These are phyloP conservation scores for Hyles vespertilio DNA, from an alignment of 1,140 invertebrate species.

Conservation along the genomic window DNA sequence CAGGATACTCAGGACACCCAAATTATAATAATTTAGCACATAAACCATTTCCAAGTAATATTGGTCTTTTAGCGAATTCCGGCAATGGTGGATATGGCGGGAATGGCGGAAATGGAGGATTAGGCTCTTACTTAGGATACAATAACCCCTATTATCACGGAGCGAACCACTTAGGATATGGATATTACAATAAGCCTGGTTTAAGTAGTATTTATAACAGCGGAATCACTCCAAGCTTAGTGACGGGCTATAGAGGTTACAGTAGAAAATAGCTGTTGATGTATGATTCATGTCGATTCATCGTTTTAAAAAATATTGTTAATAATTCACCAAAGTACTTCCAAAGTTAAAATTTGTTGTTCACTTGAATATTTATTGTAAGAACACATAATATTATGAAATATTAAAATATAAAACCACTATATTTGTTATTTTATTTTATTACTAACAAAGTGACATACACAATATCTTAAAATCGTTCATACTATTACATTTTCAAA, in stretches of 20 bases:
- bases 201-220: slow-evolving; percentile 55
- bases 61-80: not conserved
- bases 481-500: not conserved
- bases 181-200: slow-evolving; percentile 52
- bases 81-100: slow-evolving; percentile 59
- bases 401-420: not conserved
- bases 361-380: too few relatives aligned
- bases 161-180: slow-evolving; percentile 56
- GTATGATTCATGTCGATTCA: too few relatives aligned
- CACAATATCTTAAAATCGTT: slow-evolving; percentile 37
- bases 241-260: slow-evolving; percentile 65
- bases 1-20: slow-evolving; percentile 13
- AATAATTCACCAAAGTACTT: too few relatives aligned
- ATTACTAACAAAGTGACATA: slow-evolving; percentile 65
- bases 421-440: slow-evolving; percentile 27
- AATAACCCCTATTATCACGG: slow-evolving; percentile 56
- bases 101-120: slow-evolving; percentile 54
- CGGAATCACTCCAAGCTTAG: slow-evolving; percentile 57
- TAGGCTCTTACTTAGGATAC: slow-evolving; percentile 59
- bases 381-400: too few relatives aligned
- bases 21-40: slow-evolving; percentile 8
- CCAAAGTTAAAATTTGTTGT: too few relatives aligned
- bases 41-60: slow-evolving; percentile 5
- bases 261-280: not conserved
- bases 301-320: too few relatives aligned